Base-by-base conservation (phyloP, 1,140 invertebrate species). In the Lasioglossum baleicum region DNA sequence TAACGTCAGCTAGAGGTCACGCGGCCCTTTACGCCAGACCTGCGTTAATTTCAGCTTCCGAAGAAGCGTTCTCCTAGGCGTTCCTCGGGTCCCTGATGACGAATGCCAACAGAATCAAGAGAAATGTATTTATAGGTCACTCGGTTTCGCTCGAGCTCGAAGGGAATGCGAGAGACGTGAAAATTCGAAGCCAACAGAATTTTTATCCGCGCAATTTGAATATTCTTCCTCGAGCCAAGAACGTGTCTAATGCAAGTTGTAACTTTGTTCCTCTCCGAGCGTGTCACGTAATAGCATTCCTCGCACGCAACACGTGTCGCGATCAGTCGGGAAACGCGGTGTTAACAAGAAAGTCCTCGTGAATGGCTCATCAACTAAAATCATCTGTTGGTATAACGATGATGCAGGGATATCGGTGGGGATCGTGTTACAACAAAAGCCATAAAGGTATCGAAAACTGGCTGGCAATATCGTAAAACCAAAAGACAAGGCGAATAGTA, bases 1-100 rank as follows among this genome's bases (percentile, higher is more conserved):
- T 22, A 63, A 44, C 73, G 31, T 20, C 56, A 48, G 65, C 74
- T 63, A 81, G 84, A 85, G 85, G 84, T 88, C 85, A 78, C 70
- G 40, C 68, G 35, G 53, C 72, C 72, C 73, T 86, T 85, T 70
- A 81, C 67, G 48, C 35, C 56, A 44, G 53, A 60, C 63, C 63
- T 40, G 71, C 58, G 69, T 26, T 75, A 0, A 82, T 82, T 84
- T 67, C 42, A 48, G 84, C 83, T 85, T 76, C 84, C 83, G 83
- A 77, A 60, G 67, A 22, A 83, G 61, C 42, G 26, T 20, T n/a
- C 26, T 78, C 8, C 26, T 56, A 6, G 7, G 53, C n/a, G 56
- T n/a, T 7, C n/a, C 6, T n/a, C 17, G 56, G 7, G 20, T 7
- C 22, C 56, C 20, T 6, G 51, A 53, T 15, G 51, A 4, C 7